Conservation (phyloP, 1,140 invertebrate genomes). For the Neotoxoptera formosana region DNA sequence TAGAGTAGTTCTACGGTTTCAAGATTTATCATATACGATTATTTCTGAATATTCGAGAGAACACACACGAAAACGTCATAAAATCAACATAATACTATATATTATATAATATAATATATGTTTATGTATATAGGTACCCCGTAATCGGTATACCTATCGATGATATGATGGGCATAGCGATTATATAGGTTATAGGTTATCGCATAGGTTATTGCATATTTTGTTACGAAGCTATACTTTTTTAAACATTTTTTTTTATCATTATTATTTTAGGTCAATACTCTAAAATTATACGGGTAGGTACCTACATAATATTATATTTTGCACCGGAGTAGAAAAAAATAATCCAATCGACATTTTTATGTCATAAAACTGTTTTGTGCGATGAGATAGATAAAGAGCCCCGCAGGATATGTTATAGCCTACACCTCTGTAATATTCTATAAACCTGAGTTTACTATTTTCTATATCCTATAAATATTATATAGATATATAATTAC, state of each 20-base stretch:
- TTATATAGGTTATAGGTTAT: too few species aligned
- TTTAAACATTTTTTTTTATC: background rate
- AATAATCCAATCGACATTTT: background rate
- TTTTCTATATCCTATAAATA: background rate
- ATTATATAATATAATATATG: too few species aligned
- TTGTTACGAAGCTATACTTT: background rate
- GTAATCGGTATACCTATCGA: too few species aligned
- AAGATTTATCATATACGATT: conserved; percentile 2
- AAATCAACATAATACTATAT: background rate
- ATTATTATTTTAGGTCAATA: background rate
- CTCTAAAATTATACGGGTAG: background rate
- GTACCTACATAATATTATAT: too few species aligned
- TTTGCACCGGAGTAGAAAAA: background rate
- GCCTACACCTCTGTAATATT: background rate
- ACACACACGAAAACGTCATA: background rate
- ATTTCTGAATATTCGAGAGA: background rate
- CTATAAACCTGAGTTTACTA: background rate
- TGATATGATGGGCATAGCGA: too few species aligned
- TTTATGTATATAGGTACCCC: too few species aligned
- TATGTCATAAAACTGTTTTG: background rate
- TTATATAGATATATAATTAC: too few species aligned
- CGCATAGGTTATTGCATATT: too few species aligned
- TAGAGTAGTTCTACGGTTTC: background rate
- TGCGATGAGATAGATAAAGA: background rate
- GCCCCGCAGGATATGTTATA: too few species aligned